Evolutionary conservation across 2,888 invertebrate genomes (phyloP), one percentile per base, ranked within the genome.

Genomic region (Epistrophe grossulariae): DNA sequence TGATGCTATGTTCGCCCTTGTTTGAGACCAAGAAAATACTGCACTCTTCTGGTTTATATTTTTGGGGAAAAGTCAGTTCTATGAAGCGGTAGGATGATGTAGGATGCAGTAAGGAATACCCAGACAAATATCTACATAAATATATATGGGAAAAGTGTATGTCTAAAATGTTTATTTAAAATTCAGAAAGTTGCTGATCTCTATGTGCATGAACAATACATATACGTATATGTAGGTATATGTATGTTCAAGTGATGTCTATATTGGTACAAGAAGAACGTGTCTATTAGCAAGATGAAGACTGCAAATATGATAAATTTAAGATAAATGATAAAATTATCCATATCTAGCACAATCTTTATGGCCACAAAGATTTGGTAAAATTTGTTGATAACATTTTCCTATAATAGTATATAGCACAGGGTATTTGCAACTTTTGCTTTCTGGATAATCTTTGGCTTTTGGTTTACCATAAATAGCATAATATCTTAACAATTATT

Each of bases 361-460:
- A 19, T 43, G 43, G 24, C 62, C 62, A 62, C 62, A 62, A 15
- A 10, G 43, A 38, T 35, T 43, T 43, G 62, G 40, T 62, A n/a
- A n/a, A 62, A 40, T 62, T 40, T 62, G 59, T 59, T 59, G 38
- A 59, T 59, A 57, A n/a, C 57, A 62, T 62, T 40, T 62, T 24
- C 60, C 40, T 43, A 13, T 38, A n/a, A n/a, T n/a, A n/a, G n/a
- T n/a, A 10, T 24, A 24, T 24, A 24, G 3, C 3, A 3, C 3
- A 24, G 24, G 24, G 38, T 38, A 57, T 31, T 52, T 24, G 28
- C 28, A 52, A 55, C 28, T 55, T 55, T 9, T 28, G 28, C 35
- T n/a, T 38, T 59, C 4, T 4, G 0, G 35, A 59, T 31, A 59
- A 59, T 35, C 59, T 19, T 59, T 59, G 35, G 59, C 59, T 59